These are phyloP conservation scores for Cettia cetti DNA, from an alignment of 2,113 vertebrate species.

Conservation along the genomic window DNA sequence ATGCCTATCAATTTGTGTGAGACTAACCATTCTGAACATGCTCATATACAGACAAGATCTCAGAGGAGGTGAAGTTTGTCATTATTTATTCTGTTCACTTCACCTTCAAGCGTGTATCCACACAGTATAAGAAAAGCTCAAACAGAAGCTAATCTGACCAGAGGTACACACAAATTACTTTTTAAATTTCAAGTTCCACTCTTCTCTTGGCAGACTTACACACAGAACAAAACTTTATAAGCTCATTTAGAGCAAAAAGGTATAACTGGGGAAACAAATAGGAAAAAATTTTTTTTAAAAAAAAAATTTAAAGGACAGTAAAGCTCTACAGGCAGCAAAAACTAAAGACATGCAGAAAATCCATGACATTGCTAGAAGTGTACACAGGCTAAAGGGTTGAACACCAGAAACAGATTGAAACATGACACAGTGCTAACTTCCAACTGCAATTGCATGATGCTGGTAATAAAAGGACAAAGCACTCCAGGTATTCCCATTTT, in stretches of 20 bases:
- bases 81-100: background rate
- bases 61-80: background rate
- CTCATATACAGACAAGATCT: background rate
- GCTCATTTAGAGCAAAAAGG: background rate
- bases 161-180: background rate
- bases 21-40: background rate
- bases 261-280: background rate
- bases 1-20: background rate
- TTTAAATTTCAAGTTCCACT: background rate
- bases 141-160: background rate
- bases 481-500: background rate
- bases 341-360: background rate
- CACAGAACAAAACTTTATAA: background rate
- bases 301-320: background rate
- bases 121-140: background rate
- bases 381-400: background rate
- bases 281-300: background rate
- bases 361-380: background rate
- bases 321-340: background rate
- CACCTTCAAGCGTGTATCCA: background rate
- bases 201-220: background rate
- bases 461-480: background rate
- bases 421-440: background rate
- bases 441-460: accelerated
- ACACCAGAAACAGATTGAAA: slow-evolving; percentile 5